phyloP scores from a whole-genome alignment of 1,140 invertebrate species.

The Nixonia krombeini region DNA sequence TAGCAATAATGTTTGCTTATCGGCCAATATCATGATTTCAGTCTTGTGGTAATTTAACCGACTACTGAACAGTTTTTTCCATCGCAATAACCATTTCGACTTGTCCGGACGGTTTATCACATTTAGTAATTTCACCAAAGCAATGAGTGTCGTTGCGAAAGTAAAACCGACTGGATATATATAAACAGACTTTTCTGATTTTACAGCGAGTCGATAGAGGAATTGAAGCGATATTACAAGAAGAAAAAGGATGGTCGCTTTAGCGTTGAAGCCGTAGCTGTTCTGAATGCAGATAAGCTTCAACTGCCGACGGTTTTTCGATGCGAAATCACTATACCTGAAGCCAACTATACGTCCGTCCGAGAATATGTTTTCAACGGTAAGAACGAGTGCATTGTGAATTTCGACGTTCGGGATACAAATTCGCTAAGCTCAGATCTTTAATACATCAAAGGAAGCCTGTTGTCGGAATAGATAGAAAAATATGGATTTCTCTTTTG shows the following conservation, averaged over 20 bases:
- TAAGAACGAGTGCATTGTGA: constrained; percentile 36
- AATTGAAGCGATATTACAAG: constrained; percentile 44
- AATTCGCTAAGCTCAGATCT: constrained; percentile 28
- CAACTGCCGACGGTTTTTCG: constrained; percentile 76
- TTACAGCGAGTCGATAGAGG: constrained; percentile 47
- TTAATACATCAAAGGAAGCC: constrained; percentile 25
- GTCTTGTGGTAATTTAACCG: too few species aligned
- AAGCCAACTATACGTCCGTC: constrained; percentile 76
- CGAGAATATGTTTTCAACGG: constrained; percentile 75
- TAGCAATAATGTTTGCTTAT: too few species aligned
- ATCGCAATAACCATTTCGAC: too few species aligned
- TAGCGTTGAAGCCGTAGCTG: constrained; percentile 52
- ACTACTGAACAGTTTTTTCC: too few species aligned
- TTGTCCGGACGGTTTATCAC: too few species aligned
- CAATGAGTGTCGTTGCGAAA: too few species aligned
- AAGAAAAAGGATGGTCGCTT: constrained; percentile 60
- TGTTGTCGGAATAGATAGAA: too few species aligned
- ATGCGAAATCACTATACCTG: constrained; percentile 75
- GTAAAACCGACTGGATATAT: too few species aligned
- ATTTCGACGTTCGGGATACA: constrained; percentile 21
- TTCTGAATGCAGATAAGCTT: constrained; percentile 72
- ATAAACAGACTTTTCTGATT: constrained; percentile 3
- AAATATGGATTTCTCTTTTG: too few species aligned
- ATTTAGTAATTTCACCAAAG: too few species aligned
- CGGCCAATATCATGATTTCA: too few species aligned